Base-by-base conservation (phyloP, 2,113 vertebrate species). In the Sceloporus tristichus region DNA sequence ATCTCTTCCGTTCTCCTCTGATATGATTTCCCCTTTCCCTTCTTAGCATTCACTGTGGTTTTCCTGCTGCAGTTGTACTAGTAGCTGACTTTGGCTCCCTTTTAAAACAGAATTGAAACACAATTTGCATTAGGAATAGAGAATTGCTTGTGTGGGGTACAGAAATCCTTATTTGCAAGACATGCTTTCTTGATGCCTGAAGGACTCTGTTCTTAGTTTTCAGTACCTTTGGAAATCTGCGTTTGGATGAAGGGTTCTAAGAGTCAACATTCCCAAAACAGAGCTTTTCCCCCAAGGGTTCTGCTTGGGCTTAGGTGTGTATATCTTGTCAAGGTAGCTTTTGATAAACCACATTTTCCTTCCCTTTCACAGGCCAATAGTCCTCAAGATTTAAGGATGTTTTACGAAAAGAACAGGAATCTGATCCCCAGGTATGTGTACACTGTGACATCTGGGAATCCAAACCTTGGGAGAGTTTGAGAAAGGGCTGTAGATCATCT, bases 361-460 rank as follows among this genome's bases (percentile, higher is more conserved):
- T 19, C 25, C 6, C 38, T 59, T 90, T 91, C 90, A 88, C 93
- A 99, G 99, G 98, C 98, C 66, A 99, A 97, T 94, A 99, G 98
- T 93, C 99, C 98, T 91, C 99, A 99, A 96, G 98, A 99, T 93
- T 94, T 99, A 96, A 97, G 99, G 96, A 98, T 99, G 96, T 99
- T 99, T 95, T 99, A 99, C 95, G 99, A 99, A 93, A 99, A 99
- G 95, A 99, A 99, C 96, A 98, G 98, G 92, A 98, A 96, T 90
- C 97, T 99, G 88, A 96, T 98, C 91, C 98, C 98, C 90, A 98
- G 98, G 99, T 99, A 98, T 92, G 97, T 97, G n/a, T 93, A 75
- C 88, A 40, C 80, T 34, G 48, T 4, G 16, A 4, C 4, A 2
- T 25, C 48, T 40, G 0, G 14, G 5, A 70, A 13, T 23, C 29